Conservation (phyloP, 1,140 invertebrate genomes). For the Holcopasites calliopsidis region DNA sequence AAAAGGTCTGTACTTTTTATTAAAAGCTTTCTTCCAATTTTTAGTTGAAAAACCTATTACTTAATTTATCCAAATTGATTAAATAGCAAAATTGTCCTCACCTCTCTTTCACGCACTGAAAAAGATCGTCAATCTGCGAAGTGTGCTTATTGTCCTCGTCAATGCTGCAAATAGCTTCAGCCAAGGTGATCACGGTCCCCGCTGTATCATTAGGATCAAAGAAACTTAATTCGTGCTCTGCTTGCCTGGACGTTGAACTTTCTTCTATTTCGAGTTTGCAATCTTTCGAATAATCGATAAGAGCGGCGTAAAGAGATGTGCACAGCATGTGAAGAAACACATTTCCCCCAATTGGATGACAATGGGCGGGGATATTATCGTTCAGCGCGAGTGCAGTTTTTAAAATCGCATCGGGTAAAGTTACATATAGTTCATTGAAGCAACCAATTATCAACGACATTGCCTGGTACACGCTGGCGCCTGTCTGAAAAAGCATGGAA, state of each 20-base stretch:
- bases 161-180: constrained; percentile 88
- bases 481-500: no score
- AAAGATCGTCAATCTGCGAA: constrained; percentile 83
- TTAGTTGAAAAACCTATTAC: no score
- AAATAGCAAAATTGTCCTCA: constrained; percentile 28
- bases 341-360: constrained; percentile 83
- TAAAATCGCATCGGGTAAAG: constrained; percentile 81
- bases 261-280: background rate
- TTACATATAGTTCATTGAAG: constrained; percentile 84
- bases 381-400: constrained; percentile 81
- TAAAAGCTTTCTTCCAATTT: no score
- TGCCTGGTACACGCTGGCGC: constrained; percentile 87
- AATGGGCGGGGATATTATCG: constrained; percentile 83
- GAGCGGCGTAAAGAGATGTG: constrained; percentile 38
- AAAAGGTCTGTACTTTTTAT: no score
- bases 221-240: constrained; percentile 39
- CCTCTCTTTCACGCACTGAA: constrained; percentile 80
- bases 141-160: constrained; percentile 88
- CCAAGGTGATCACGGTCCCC: constrained; percentile 79
- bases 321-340: constrained; percentile 82
- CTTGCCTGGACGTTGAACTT: constrained; percentile 29
- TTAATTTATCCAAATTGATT: background rate
- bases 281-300: constrained; percentile 38
- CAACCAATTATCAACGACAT: constrained; percentile 86
- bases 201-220: constrained; percentile 63